Evolutionary conservation across 2,113 vertebrate genomes (phyloP).

Genomic region (Bagarius yarrelli): DNA sequence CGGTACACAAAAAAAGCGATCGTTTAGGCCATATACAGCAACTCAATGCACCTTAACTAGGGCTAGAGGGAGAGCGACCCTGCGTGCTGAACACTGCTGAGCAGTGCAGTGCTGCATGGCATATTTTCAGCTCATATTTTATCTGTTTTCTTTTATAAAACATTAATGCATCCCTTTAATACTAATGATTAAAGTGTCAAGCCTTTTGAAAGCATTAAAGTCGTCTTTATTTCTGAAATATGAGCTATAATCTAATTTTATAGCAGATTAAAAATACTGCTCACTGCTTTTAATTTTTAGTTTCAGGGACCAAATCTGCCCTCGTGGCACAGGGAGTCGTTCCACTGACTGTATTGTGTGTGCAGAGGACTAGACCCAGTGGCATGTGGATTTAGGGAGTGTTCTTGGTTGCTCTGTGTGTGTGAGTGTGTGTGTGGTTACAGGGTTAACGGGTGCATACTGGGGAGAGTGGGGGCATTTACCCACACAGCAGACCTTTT

Average conservation of each 20-base stretch:
- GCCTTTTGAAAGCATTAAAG: neutral
- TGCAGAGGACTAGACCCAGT: conserved; percentile 8
- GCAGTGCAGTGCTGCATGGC: no score
- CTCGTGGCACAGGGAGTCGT: neutral
- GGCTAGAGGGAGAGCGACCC: no score
- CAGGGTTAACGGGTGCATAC: conserved; percentile 47
- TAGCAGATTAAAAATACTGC: neutral
- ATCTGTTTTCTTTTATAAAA: no score
- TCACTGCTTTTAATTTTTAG: neutral
- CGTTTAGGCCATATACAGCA: no score
- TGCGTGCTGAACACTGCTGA: no score
- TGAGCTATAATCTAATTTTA: neutral
- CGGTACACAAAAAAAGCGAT: no score
- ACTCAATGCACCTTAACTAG: no score
- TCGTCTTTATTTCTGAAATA: neutral
- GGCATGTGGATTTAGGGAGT: conserved; percentile 14
- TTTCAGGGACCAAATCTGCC: neutral
- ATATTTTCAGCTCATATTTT: no score
- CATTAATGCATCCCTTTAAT: no score
- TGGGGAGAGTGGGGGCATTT: conserved; percentile 20
- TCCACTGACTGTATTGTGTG: conserved; percentile 13
- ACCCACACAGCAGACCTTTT: conserved; percentile 30
- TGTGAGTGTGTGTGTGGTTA: conserved; percentile 33
- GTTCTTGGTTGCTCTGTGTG: neutral
- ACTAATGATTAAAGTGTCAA: no score